These are phyloP conservation scores for Sebastes goodei DNA, from an alignment of 2,797 vertebrate genomes.

Conservation along the genomic window DNA sequence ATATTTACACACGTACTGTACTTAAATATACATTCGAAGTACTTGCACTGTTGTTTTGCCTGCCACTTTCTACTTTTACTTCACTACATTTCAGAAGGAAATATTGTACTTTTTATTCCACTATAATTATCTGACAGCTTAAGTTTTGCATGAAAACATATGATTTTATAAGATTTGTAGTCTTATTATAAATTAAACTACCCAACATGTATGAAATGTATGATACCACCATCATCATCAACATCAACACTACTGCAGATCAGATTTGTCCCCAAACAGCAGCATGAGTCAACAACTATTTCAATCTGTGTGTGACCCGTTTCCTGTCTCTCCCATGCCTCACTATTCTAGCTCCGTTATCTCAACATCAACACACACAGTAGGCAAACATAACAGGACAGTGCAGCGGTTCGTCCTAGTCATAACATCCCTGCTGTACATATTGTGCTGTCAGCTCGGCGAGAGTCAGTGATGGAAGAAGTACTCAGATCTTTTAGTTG, in stretches of 20 bases:
- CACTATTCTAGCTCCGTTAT: slow-evolving; percentile 20
- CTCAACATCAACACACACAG: neutral
- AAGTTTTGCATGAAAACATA: neutral
- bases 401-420: slow-evolving; percentile 20
- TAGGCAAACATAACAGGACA: slow-evolving; percentile 42
- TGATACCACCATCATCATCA: neutral
- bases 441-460: neutral
- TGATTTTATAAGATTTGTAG: no score
- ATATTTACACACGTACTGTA: neutral
- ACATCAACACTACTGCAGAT: neutral
- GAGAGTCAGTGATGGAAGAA: neutral
- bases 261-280: slow-evolving; percentile 2
- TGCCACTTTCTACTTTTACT: neutral
- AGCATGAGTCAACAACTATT: neutral
- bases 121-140: neutral
- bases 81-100: no score
- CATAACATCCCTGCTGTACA: slow-evolving; percentile 55
- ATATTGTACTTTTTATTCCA: neutral
- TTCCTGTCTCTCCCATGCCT: slow-evolving; percentile 13
- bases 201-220: neutral
- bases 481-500: neutral
- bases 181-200: no score
- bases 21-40: neutral
- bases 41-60: neutral
- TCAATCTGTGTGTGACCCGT: neutral